phyloP scores from a whole-genome alignment of 1,140 invertebrate genomes.

The Drosophila kurseongensis region DNA sequence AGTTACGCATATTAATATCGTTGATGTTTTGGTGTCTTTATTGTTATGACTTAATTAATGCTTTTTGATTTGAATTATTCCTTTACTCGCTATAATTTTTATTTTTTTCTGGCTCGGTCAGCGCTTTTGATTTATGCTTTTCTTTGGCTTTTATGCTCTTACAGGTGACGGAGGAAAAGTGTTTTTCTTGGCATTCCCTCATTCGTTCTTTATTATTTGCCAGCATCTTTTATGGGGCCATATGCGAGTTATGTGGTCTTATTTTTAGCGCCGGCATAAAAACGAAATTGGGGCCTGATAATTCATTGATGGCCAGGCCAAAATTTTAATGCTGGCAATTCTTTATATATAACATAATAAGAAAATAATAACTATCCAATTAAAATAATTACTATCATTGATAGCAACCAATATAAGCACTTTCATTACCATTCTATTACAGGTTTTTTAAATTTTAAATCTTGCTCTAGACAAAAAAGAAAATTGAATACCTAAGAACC shows the following conservation, averaged over 20 bases:
- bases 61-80: constrained; percentile 34
- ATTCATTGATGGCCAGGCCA: constrained; percentile 5
- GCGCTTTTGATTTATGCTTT: constrained; percentile 52
- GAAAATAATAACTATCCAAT: too few relatives aligned
- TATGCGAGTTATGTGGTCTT: constrained; percentile 29
- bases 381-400: too few relatives aligned
- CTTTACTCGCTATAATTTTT: constrained; percentile 14
- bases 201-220: constrained; percentile 35
- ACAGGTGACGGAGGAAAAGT: constrained; percentile 30
- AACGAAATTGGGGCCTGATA: not conserved
- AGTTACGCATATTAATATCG: constrained; percentile 30
- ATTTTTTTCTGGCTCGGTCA: constrained; percentile 19
- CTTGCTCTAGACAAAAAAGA: too few relatives aligned
- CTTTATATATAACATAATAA: too few relatives aligned
- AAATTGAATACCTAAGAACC: too few relatives aligned
- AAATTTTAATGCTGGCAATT: not conserved
- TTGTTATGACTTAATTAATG: constrained; percentile 72
- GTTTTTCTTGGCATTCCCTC: constrained; percentile 14
- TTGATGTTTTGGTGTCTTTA: constrained; percentile 41
- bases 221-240: constrained; percentile 27
- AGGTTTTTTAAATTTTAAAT: too few relatives aligned
- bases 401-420: too few relatives aligned
- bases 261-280: constrained; percentile 23
- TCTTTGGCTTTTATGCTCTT: constrained; percentile 30
- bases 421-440: too few relatives aligned